Evolutionary conservation across 2,113 vertebrate genomes (phyloP), one percentile per base, ranked within the genome.

Genomic region (Cercopithecus mona): DNA sequence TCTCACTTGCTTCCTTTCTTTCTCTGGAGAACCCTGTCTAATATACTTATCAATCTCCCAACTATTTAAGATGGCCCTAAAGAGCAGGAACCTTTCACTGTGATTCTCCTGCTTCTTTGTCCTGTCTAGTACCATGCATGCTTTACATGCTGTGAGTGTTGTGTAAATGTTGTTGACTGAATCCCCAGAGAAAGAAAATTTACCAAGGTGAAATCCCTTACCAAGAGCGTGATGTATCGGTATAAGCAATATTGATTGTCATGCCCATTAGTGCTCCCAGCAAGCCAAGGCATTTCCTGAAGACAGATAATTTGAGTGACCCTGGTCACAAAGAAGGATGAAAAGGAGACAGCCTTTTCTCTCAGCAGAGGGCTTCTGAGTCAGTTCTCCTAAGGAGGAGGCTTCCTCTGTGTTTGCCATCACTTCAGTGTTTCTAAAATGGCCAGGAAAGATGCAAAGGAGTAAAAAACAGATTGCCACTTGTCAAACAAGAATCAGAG

Each of bases 391-490:
- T 55, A 75, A 93, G 84, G 66, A 81, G 68, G n/a, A 81, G 73
- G n/a, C 35, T 70, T 95, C 78, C 75, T 76, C 45, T 57, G 83
- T 90, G 66, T 57, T 78, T 93, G 48, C 35, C 57, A 80, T 95
- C 52, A 94, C 52, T 35, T 68, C 35, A 3, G 16, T 43, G 82
- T 92, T 97, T 96, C 92, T 92, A 50, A 96, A 95, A 83, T 25
- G 61, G 22, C 50, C 40, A 52, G 45, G n/a, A 84, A 85, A 92
- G 23, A 75, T 25, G 20, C 20, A 61, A 66, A 84, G 35, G 18
- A 88, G 45, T 20, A 57, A 73, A 96, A 94, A 43, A 2, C 64
- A 92, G 79, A 90, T 45, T 87, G 23, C 35, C n/a, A 61, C 1
- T n/a, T 76, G 20, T 70, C 59, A 61, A 92, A 59, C 35, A 38